Conservation (phyloP, 2,888 invertebrate genomes). For the Phrixothrix hirtus region DNA sequence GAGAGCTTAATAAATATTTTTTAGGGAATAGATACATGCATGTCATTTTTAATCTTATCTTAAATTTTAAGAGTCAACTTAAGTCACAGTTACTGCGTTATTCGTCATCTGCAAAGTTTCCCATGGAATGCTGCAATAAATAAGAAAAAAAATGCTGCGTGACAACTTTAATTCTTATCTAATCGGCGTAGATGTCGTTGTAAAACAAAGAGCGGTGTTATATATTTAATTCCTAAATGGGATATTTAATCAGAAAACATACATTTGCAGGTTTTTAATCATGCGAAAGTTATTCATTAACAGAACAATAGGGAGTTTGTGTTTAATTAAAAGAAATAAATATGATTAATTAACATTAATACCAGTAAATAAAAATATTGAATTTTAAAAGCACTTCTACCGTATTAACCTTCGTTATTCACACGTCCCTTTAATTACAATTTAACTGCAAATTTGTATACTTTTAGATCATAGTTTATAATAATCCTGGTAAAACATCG, state of each 20-base stretch:
- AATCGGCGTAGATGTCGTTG: too few relatives aligned
- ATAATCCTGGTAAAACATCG: slow-evolving; percentile 37
- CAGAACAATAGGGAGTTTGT: too few relatives aligned
- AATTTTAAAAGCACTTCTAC: neutral
- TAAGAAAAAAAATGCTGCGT: slow-evolving; percentile 2
- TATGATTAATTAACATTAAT: too few relatives aligned
- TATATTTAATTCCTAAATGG: too few relatives aligned
- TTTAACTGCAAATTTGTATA: slow-evolving; percentile 15
- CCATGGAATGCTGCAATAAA: slow-evolving; percentile 4
- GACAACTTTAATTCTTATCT: too few relatives aligned
- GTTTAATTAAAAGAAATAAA: too few relatives aligned
- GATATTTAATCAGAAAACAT: too few relatives aligned
- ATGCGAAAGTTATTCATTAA: too few relatives aligned
- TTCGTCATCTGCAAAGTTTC: slow-evolving; percentile 14
- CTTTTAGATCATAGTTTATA: slow-evolving; percentile 38
- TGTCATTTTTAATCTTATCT: slow-evolving; percentile 5
- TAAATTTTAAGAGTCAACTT: slow-evolving; percentile 4
- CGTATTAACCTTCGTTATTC: neutral
- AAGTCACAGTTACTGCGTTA: slow-evolving; percentile 1
- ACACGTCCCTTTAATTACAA: slow-evolving; percentile 1
- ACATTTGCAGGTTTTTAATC: too few relatives aligned
- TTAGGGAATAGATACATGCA: neutral
- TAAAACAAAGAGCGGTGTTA: too few relatives aligned
- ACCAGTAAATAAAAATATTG: too few relatives aligned
- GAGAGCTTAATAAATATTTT: neutral